Evolutionary conservation across 2,113 vertebrate genomes (phyloP).

Genomic region (Mus pahari): DNA sequence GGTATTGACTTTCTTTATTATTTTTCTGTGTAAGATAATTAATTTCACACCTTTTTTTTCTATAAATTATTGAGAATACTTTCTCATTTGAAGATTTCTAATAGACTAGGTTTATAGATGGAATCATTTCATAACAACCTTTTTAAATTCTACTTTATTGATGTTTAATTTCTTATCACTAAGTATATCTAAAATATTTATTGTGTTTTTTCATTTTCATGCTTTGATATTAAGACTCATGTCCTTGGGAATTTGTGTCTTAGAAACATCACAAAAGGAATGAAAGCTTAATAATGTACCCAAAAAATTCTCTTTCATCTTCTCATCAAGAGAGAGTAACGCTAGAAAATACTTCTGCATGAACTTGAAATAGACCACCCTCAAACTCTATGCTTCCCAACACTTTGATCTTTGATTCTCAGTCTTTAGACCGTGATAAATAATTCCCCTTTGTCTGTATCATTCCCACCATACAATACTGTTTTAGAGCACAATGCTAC

Average conservation of each 20-base stretch:
- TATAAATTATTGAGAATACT: neutral
- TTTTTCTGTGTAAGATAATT: neutral
- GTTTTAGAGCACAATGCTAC: neutral
- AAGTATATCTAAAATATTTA: neutral
- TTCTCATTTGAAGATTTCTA: neutral
- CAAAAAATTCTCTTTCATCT: neutral
- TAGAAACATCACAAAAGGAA: neutral
- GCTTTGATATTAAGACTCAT: no score
- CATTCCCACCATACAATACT: fast-evolving
- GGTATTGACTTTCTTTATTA: neutral
- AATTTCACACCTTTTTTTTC: neutral
- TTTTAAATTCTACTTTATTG: no score
- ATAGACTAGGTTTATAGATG: no score
- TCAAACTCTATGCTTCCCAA: neutral
- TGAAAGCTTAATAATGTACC: neutral
- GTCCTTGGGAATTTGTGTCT: neutral
- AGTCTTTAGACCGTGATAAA: neutral
- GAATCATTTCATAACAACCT: no score
- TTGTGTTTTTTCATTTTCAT: no score
- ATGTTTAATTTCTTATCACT: no score
- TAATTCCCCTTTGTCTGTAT: neutral
- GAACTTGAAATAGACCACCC: neutral
- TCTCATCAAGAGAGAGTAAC: neutral
- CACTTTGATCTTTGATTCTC: neutral
- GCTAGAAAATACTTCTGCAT: no score